phyloP scores from a whole-genome alignment of 2,113 vertebrate genomes.

The Prunella himalayana region DNA sequence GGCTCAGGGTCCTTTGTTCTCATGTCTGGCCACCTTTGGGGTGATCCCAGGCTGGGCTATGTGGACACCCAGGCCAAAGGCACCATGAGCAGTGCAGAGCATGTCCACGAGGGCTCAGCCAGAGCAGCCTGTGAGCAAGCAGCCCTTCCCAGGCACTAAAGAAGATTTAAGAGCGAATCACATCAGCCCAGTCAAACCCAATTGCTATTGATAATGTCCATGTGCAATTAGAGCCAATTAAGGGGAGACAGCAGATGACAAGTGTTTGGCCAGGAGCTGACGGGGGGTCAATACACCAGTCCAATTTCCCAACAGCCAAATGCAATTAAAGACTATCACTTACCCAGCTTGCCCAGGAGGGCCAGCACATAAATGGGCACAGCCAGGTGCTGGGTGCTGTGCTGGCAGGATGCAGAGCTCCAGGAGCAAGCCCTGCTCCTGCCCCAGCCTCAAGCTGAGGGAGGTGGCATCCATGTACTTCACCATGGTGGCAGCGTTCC shows the following conservation, averaged over 20 bases:
- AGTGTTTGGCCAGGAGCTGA: conserved; percentile 70
- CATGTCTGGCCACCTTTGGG: background rate
- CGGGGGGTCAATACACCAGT: conserved; percentile 76
- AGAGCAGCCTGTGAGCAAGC: background rate
- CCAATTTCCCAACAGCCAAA: conserved; percentile 87
- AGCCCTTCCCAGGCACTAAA: background rate
- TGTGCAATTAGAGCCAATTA: conserved; percentile 85
- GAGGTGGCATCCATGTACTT: conserved; percentile 88
- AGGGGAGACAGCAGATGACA: conserved; percentile 69
- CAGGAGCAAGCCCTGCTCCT: background rate
- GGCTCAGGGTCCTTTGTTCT: background rate
- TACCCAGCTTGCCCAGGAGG: background rate
- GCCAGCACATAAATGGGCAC: conserved; percentile 72
- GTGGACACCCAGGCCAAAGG: background rate
- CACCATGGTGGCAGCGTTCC: conserved; percentile 79
- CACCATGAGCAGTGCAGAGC: background rate
- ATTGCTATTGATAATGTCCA: conserved; percentile 81
- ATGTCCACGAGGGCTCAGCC: background rate
- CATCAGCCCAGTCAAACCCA: conserved; percentile 49
- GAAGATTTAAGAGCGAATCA: background rate
- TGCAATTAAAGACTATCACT: conserved; percentile 77
- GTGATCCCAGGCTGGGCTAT: background rate
- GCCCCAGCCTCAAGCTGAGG: conserved; percentile 67
- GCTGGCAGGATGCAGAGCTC: conserved; percentile 48
- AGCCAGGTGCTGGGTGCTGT: background rate